These are phyloP conservation scores for Monodelphis domestica DNA, from an alignment of 2,797 vertebrate genomes.

Conservation along the genomic window DNA sequence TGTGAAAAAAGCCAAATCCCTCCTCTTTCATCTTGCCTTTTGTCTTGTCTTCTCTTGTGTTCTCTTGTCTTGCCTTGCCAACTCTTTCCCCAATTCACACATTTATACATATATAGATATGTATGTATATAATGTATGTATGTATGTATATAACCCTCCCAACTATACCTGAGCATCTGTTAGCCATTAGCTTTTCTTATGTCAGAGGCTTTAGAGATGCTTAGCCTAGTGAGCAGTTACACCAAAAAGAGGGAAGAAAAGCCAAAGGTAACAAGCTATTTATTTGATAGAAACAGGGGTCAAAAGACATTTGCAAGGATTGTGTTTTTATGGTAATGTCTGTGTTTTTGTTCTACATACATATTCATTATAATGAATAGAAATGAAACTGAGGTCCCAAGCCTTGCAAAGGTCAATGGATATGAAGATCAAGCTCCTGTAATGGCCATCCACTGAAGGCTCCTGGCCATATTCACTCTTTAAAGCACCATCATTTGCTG, in stretches of 20 bases:
- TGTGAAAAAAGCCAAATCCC: not conserved
- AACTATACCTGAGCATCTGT: not conserved
- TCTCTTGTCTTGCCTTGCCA: not conserved
- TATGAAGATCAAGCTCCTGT: constrained; percentile 11
- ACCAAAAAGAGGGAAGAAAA: not conserved
- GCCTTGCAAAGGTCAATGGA: not conserved
- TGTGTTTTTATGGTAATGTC: not conserved
- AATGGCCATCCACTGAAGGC: not conserved
- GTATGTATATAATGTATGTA: too few relatives aligned
- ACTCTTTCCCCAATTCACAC: not conserved
- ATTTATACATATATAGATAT: too few relatives aligned
- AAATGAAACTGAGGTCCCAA: not conserved
- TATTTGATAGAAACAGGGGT: not conserved
- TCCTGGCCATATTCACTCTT: not conserved
- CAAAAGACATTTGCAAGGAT: not conserved
- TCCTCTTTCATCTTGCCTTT: not conserved
- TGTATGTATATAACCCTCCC: not conserved
- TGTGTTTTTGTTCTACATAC: not conserved
- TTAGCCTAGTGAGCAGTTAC: not conserved
- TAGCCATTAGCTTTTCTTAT: not conserved
- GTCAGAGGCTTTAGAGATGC: not conserved
- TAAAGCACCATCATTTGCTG: not conserved
- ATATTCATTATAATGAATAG: not conserved
- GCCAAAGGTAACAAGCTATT: not conserved
- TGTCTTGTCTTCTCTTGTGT: not conserved